phyloP scores from a whole-genome alignment of 35 echinoderm and acorn worm genomes.

The Stichopus chloronotus region DNA sequence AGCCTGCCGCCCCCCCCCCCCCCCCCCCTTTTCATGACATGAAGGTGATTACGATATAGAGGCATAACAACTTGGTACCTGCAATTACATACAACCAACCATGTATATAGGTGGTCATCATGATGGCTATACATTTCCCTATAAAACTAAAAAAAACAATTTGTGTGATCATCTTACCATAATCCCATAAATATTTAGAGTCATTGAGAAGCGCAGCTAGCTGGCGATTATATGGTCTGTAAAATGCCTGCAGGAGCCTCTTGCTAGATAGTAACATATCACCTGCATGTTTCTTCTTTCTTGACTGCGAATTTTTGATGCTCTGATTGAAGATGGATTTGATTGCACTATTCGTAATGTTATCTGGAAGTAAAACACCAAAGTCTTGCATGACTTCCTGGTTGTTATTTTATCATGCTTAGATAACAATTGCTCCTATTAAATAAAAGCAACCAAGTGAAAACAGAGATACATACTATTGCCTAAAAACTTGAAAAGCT shows the following conservation, averaged over 20 bases:
- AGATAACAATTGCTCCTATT: background rate
- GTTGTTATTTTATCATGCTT: background rate
- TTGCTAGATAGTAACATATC: background rate
- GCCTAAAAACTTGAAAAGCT: no score
- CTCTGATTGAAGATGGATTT: background rate
- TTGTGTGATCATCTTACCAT: background rate
- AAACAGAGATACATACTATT: background rate
- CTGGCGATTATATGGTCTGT: slow-evolving; percentile 5
- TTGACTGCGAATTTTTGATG: slow-evolving; percentile 29
- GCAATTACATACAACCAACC: no score
- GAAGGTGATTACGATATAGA: no score
- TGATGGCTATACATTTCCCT: no score
- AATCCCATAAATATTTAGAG: slow-evolving; percentile 46
- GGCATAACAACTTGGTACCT: no score
- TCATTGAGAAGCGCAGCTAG: slow-evolving; percentile 10
- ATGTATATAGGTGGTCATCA: no score
- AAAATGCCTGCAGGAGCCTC: slow-evolving; percentile 4
- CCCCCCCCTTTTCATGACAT: no score
- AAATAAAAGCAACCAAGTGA: background rate
- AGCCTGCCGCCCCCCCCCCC: no score
- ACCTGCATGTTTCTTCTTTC: background rate
- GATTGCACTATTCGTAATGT: background rate
- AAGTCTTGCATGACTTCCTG: background rate
- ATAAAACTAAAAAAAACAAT: no score
- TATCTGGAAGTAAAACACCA: background rate